Evolutionary conservation across 1,140 invertebrate species (phyloP).

Genomic region (Berghia stephanieae): DNA sequence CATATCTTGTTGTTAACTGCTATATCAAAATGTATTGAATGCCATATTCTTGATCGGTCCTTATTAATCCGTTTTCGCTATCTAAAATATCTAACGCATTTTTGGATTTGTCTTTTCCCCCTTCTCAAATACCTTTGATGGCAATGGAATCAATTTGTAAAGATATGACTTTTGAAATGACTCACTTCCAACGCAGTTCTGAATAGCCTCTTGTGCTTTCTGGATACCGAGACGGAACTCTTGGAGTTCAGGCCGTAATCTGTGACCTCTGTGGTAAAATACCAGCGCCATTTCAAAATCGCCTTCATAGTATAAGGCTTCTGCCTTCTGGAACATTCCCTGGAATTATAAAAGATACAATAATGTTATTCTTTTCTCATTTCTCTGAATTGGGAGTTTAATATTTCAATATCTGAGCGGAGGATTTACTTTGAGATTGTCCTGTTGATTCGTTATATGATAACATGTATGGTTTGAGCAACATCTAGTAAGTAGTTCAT

Average conservation of each 20-base stretch:
- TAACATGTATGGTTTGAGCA: no score
- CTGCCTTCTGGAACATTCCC: conserved; percentile 91
- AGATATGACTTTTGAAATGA: neutral
- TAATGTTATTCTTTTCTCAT: neutral
- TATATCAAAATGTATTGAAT: no score
- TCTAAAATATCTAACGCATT: no score
- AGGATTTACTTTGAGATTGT: neutral
- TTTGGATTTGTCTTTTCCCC: neutral
- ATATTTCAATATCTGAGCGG: neutral
- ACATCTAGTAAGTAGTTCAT: no score
- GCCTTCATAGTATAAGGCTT: conserved; percentile 88
- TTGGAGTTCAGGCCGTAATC: conserved; percentile 84
- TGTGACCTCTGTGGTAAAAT: conserved; percentile 87
- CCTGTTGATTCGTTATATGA: neutral
- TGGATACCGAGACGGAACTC: conserved; percentile 90
- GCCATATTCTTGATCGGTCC: no score
- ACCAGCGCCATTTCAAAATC: conserved; percentile 93
- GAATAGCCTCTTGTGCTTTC: conserved; percentile 92
- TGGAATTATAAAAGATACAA: conserved; percentile 41
- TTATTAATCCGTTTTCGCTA: no score
- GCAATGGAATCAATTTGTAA: neutral
- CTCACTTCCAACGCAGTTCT: conserved; percentile 84
- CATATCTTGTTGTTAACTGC: no score
- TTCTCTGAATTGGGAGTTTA: neutral
- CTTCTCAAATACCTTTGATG: neutral